A percentile compares a stretch with the other conserved stretches of the same genome.
Conservation (phyloP, 2,888 invertebrate species). For the Germaria angustata region DNA sequence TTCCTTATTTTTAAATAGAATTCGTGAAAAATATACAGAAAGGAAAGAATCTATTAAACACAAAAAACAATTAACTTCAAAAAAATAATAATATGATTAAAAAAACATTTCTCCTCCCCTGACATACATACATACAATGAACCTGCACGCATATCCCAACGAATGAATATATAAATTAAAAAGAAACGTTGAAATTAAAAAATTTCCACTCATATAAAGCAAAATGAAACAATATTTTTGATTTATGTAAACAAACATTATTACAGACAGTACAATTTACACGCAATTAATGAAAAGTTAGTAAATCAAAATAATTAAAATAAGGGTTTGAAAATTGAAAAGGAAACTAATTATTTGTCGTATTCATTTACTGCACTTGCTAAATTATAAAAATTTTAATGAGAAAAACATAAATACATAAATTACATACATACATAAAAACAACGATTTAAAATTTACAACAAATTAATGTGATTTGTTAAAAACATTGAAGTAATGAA, state of each 20-base stretch:
- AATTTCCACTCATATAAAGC: neutral
- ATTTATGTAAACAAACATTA: slow-evolving; percentile 25
- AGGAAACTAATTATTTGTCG: slow-evolving; percentile 19
- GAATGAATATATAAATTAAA: slow-evolving; percentile 67
- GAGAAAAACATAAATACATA: neutral
- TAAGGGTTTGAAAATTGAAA: slow-evolving; percentile 16
- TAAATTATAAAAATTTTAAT: neutral
- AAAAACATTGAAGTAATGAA: slow-evolving; percentile 47
- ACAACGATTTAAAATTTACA: slow-evolving; percentile 58
- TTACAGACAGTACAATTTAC: slow-evolving; percentile 48
- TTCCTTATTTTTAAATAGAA: neutral
- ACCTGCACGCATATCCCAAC: slow-evolving; percentile 75
- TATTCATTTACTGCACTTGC: slow-evolving; percentile 51
- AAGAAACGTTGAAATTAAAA: slow-evolving; percentile 31
- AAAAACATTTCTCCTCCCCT: slow-evolving; percentile 21
- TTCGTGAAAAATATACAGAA: slow-evolving; percentile 11
- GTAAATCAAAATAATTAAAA: slow-evolving; percentile 47
- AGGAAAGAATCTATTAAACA: neutral
- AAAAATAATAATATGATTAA: neutral
- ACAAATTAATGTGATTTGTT: slow-evolving; percentile 59
- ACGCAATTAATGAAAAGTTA: slow-evolving; percentile 17
- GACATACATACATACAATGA: slow-evolving; percentile 52
- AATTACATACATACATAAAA: neutral
- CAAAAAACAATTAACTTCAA: neutral
- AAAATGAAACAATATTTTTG: slow-evolving; percentile 28